These are phyloP conservation scores for Passer domesticus DNA, from an alignment of 2,113 vertebrate genomes.

Conservation along the genomic window DNA sequence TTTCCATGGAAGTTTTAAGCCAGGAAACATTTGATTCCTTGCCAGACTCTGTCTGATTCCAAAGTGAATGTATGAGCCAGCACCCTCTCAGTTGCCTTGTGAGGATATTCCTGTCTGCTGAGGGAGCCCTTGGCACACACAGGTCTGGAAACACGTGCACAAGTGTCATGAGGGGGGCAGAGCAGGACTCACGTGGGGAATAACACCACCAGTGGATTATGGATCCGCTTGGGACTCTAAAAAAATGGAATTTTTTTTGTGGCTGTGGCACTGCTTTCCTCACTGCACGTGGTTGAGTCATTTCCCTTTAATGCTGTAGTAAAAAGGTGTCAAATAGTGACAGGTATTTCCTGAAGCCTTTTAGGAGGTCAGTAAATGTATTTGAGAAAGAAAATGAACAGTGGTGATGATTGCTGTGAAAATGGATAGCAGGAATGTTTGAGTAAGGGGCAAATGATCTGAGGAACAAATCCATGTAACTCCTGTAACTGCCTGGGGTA, in stretches of 20 bases:
- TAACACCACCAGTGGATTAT: background rate
- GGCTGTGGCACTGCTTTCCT: background rate
- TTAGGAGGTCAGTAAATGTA: background rate
- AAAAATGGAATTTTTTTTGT: background rate
- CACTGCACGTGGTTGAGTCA: background rate
- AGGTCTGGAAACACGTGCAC: background rate
- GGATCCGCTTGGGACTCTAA: background rate
- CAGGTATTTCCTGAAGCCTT: conserved; percentile 6
- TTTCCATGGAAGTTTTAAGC: background rate
- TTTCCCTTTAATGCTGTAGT: background rate
- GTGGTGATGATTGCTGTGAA: conserved; percentile 49
- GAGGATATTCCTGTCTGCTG: background rate
- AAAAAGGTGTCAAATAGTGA: background rate
- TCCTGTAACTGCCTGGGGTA: conserved; percentile 26
- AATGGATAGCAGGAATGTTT: conserved; percentile 3
- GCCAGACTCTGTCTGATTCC: background rate
- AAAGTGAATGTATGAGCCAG: background rate
- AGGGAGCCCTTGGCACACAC: background rate
- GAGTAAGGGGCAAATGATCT: conserved; percentile 54
- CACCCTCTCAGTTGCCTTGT: background rate
- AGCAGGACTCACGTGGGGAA: background rate
- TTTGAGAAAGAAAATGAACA: conserved; percentile 43
- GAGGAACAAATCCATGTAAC: conserved; percentile 31
- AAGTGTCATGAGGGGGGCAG: background rate
- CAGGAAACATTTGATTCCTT: background rate